Conservation (phyloP, 1,140 invertebrate genomes). For the Popillia japonica region DNA sequence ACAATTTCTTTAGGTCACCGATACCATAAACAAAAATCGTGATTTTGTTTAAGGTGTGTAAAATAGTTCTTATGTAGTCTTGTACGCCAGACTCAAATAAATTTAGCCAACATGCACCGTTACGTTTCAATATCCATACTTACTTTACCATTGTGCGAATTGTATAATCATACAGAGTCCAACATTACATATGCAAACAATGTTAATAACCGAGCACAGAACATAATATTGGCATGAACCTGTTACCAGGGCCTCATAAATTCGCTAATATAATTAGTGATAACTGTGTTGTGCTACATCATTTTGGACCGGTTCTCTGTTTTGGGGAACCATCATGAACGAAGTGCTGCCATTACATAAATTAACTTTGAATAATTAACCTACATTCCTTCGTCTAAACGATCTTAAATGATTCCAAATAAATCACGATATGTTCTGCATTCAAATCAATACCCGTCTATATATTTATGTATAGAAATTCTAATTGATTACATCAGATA, state of each 20-base stretch:
- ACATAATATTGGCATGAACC: background rate
- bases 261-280: constrained; percentile 15
- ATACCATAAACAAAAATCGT: no score
- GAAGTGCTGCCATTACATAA: background rate
- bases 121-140: background rate
- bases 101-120: no score
- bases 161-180: background rate
- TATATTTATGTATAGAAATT: background rate
- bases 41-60: background rate
- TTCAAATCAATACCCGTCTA: constrained; percentile 17
- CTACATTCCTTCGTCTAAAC: background rate
- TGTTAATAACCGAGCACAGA: background rate
- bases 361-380: constrained; percentile 23
- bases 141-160: background rate
- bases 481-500: constrained; percentile 27
- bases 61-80: background rate
- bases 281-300: constrained; percentile 5
- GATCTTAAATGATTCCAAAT: background rate
- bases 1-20: no score
- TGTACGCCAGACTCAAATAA: no score
- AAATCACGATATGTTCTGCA: background rate
- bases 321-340: background rate
- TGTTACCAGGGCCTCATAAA: constrained; percentile 4
- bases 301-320: background rate
- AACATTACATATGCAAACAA: constrained; percentile 20